Base-by-base conservation (phyloP, 2,113 vertebrate genomes). In the Todiramphus saurophagus region DNA sequence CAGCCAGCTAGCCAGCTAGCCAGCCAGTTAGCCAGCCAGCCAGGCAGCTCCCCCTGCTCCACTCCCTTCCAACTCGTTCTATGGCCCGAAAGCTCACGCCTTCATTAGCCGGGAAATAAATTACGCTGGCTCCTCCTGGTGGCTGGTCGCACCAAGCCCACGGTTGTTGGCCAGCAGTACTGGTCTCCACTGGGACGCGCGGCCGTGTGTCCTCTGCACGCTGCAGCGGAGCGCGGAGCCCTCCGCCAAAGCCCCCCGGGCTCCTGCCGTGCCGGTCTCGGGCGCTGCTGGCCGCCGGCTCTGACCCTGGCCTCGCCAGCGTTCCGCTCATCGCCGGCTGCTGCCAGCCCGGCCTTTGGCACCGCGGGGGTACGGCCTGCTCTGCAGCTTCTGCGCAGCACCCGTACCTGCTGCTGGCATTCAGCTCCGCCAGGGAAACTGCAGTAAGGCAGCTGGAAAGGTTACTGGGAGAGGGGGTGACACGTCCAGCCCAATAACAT, bases 121-220 rank as follows among this genome's bases (percentile, higher is more conserved):
- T 93, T 50, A 17, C 95, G 8, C 89, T 44, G 89, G 95, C 95
- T 92, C 95, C 94, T 16, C 95, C 96, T 96, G 83, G 77, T 20
- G 96, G 94, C 80, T 21, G 79, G 6, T 48, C 28, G 3, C n/a
- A 1, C 35, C 56, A 8, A 30, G 37, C 37, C 9, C 83, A 55
- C 67, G 7, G 1, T 7, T 5, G 79, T 23, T 18, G 48, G 37
- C 3, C 3, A 14, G 2, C 5, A 4, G 77, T 7, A 0, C 35
- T 21, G 20, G 0, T 3, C 33, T 7, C 15, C 17, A 1, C 41
- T 7, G 3, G 72, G 33, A 19, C 33, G 46, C n/a, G 88, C 2
- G 72, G 81, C 51, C 43, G 0, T 2, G 59, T 0, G 2, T 39
- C 60, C 25, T 13, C 14, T 18, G 14, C 7, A 1, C 9, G 1